Conservation (phyloP, 1,140 invertebrate genomes). For the Cardiocondyla obscurior region DNA sequence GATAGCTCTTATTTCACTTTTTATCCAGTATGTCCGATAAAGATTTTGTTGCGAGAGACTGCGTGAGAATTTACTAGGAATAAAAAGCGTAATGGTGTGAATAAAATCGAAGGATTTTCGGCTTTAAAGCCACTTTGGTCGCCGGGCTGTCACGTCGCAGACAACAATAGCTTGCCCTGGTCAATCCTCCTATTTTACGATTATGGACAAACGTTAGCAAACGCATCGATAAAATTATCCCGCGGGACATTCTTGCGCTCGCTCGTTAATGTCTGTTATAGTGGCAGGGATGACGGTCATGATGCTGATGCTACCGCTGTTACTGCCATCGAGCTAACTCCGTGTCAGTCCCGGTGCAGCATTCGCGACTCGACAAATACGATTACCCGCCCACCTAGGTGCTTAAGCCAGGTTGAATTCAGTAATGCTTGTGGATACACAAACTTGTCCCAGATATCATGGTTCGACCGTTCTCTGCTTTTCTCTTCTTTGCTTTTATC, state of each 20-base stretch:
- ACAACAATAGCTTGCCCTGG: neutral
- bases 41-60: neutral
- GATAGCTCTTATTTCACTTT: neutral
- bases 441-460: slow-evolving; percentile 41
- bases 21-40: neutral
- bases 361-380: slow-evolving; percentile 53
- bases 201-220: slow-evolving; percentile 39
- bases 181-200: slow-evolving; percentile 30
- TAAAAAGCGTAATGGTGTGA: neutral
- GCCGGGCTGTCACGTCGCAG: neutral
- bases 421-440: slow-evolving; percentile 38
- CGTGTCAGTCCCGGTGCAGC: slow-evolving; percentile 6
- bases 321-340: slow-evolving; percentile 2
- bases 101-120: slow-evolving; percentile 11
- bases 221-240: slow-evolving; percentile 36
- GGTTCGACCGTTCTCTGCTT: neutral
- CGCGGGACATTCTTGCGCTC: neutral
- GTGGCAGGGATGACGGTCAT: neutral
- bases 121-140: neutral
- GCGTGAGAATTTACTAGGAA: neutral
- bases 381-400: neutral
- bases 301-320: neutral
- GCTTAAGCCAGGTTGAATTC: neutral
- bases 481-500: neutral
- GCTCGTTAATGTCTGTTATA: slow-evolving; percentile 42